These are phyloP conservation scores for Notarius quadriscutis DNA, from an alignment of 2,113 vertebrate genomes.

Conservation along the genomic window DNA sequence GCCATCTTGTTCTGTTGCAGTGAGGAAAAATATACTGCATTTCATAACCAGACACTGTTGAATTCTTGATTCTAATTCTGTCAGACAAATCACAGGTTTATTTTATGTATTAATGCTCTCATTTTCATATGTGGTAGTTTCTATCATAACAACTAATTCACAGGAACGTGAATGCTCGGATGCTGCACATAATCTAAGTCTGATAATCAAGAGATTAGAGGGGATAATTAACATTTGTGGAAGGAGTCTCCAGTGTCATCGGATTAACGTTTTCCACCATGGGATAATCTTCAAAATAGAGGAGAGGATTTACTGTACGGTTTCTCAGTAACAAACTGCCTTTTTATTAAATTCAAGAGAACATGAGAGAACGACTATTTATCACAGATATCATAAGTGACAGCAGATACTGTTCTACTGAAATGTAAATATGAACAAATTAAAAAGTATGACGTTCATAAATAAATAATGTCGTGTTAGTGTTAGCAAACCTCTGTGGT, in stretches of 20 bases:
- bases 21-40: background rate
- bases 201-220: background rate
- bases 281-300: background rate
- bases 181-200: background rate
- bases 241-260: background rate
- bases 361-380: background rate
- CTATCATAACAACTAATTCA: background rate
- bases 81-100: background rate
- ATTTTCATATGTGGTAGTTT: background rate
- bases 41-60: background rate
- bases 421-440: too few species aligned
- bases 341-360: background rate
- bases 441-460: too few species aligned
- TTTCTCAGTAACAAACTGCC: background rate
- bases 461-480: too few species aligned
- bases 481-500: too few species aligned
- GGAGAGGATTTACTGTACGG: background rate
- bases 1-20: background rate
- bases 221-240: background rate
- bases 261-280: background rate
- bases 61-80: background rate
- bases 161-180: background rate
- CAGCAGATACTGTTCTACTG: too few species aligned
- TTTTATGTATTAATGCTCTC: background rate
- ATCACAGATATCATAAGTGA: background rate